Conservation (phyloP, 2,113 vertebrate genomes). For the Archilochus colubris region DNA sequence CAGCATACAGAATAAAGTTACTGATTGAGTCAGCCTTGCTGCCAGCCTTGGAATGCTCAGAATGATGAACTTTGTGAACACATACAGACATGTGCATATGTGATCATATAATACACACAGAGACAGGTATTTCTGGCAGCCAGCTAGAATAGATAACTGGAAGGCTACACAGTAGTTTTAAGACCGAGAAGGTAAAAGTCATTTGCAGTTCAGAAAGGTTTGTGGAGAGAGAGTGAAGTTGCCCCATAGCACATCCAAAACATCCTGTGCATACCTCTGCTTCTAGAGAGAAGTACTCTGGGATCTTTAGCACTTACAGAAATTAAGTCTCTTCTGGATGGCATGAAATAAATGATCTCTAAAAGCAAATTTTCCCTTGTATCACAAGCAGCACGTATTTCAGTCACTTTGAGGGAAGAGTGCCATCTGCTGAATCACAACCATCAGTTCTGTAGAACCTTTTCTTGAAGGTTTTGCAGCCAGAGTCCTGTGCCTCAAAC, state of each 20-base stretch:
- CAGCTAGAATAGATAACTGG: rapidly evolving
- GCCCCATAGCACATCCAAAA: neutral
- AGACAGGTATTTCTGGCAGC: neutral
- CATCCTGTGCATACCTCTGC: rapidly evolving
- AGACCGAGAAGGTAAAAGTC: neutral
- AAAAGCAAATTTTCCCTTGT: neutral
- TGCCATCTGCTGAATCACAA: slow-evolving; percentile 68
- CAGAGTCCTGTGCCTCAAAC: neutral
- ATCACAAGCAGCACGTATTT: neutral
- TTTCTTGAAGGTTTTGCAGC: neutral
- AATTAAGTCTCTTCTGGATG: neutral
- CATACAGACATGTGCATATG: neutral
- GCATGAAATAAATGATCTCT: neutral
- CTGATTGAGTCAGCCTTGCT: neutral
- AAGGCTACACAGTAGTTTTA: neutral
- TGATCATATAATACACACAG: neutral
- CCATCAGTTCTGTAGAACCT: neutral
- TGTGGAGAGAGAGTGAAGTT: neutral
- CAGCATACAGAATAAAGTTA: neutral
- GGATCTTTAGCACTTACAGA: neutral
- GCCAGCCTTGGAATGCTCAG: neutral
- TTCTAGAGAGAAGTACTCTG: neutral
- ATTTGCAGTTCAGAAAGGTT: slow-evolving; percentile 9
- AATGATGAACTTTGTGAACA: neutral
- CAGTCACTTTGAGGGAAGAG: slow-evolving; percentile 32